phyloP scores from a whole-genome alignment of 2,113 vertebrate genomes.

The Rhombomys opimus region DNA sequence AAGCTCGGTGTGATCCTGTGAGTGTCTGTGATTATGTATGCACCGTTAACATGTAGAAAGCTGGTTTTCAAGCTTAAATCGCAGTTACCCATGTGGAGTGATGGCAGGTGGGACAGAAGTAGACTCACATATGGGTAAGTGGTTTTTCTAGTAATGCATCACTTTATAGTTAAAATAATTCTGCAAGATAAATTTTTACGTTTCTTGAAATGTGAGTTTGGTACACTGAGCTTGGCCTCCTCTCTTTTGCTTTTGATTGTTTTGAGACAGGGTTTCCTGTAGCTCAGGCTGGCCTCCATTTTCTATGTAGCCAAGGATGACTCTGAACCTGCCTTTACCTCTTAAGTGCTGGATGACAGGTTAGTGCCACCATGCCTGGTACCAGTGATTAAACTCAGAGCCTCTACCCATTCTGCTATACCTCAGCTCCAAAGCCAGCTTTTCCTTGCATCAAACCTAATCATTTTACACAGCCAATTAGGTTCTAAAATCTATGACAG shows the following conservation, averaged over 20 bases:
- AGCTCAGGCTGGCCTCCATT: not conserved
- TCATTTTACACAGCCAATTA: not conserved
- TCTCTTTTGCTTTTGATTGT: not conserved
- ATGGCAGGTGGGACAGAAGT: not conserved
- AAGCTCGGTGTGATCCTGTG: not conserved
- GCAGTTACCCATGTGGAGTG: not conserved
- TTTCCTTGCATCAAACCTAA: not conserved
- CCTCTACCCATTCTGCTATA: not conserved
- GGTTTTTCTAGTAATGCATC: not conserved
- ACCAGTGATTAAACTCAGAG: not conserved
- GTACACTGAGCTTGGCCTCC: not conserved
- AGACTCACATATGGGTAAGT: not conserved
- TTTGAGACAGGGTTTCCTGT: not conserved
- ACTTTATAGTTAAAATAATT: constrained; percentile 13
- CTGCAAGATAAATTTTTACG: not conserved
- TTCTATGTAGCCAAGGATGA: too few relatives aligned
- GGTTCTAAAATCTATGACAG: not conserved
- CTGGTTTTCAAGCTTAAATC: not conserved
- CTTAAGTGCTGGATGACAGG: not conserved
- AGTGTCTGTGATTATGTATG: not conserved
- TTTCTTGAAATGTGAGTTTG: constrained; percentile 15
- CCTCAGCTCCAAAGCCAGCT: not conserved
- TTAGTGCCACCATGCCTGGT: not conserved
- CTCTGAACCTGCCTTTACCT: not conserved
- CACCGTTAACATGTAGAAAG: not conserved